phyloP scores from a whole-genome alignment of 2,113 vertebrate species.

The Pangasianodon gigas region DNA sequence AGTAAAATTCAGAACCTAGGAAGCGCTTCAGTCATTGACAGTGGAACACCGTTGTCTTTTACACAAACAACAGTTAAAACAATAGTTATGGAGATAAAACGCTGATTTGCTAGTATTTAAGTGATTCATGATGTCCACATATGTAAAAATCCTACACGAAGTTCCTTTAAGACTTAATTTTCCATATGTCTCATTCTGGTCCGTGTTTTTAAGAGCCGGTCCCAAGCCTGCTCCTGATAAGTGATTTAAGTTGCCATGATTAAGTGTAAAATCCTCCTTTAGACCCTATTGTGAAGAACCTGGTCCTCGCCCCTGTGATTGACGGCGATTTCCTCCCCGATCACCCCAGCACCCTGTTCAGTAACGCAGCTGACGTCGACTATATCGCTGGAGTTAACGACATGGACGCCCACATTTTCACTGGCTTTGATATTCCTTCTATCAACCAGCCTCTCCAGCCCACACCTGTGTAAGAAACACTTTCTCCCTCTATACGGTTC shows the following conservation, averaged over 20 bases:
- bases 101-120: no score
- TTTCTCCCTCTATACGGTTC: neutral
- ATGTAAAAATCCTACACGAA: no score
- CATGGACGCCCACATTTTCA: slow-evolving; percentile 90
- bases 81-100: neutral
- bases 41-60: neutral
- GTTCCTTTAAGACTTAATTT: no score
- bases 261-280: slow-evolving; percentile 19
- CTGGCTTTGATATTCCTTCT: slow-evolving; percentile 74
- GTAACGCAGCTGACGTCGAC: slow-evolving; percentile 82
- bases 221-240: neutral
- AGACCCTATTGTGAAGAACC: slow-evolving; percentile 78
- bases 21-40: neutral
- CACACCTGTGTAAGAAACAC: slow-evolving; percentile 73
- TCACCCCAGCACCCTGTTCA: slow-evolving; percentile 76
- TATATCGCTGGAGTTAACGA: slow-evolving; percentile 84
- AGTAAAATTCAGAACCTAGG: neutral
- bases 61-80: neutral
- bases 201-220: no score
- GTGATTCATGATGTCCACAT: no score
- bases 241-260: neutral
- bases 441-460: slow-evolving; percentile 69
- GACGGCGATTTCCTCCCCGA: slow-evolving; percentile 91
- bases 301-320: slow-evolving; percentile 76
- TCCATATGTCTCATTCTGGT: no score